Base-by-base conservation (phyloP, 2,888 invertebrate genomes). In the Phalera bucephala region DNA sequence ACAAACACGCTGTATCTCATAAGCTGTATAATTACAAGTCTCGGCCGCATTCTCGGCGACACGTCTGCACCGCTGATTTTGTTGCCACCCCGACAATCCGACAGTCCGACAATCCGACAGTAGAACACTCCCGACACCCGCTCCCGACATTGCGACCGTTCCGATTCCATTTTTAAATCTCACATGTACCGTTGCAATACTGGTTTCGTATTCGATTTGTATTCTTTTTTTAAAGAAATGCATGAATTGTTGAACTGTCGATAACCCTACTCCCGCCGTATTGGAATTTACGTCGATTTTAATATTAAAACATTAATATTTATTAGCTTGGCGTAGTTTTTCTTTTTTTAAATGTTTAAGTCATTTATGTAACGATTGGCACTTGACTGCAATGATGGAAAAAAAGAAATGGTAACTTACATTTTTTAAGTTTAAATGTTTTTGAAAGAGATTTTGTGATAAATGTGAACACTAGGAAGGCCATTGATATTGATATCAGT, bases 41-140 rank as follows among this genome's bases (percentile, higher is more conserved):
- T 64, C 68, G 52, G 66, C 53, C 71, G 78, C 82, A 86, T 87
- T 78, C 83, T 72, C 38, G 42, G 63, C 84, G 74, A 82, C 84
- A 84, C 84, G 71, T 76, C 71, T 64, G 56, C 64, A 38, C 40
- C 55, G 49, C 38, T 50, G 60, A 67, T 68, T 66, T 55, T 55
- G 55, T 45, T 48, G 52, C 49, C 50, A 46, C 42, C n/a, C 54
- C 51, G 52, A 40, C 42, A 31, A 25, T 33, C 40, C 41, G 39
- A 56, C 44, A 31, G 36, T 43, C 43, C 40, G 38, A 52, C 46
- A 22, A 4, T 10, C 4, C 25, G 17, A 17, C 17, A 3, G 17
- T 3, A 17, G 3, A 17, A 5, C 3, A 17, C 17, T 17, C 7
- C 25, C 25, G 25, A 25, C 12, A 25, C 12, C 7, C 25, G 12